Evolutionary conservation across 2,797 vertebrate genomes (phyloP).

Genomic region (Lagorchestes hirsutus): DNA sequence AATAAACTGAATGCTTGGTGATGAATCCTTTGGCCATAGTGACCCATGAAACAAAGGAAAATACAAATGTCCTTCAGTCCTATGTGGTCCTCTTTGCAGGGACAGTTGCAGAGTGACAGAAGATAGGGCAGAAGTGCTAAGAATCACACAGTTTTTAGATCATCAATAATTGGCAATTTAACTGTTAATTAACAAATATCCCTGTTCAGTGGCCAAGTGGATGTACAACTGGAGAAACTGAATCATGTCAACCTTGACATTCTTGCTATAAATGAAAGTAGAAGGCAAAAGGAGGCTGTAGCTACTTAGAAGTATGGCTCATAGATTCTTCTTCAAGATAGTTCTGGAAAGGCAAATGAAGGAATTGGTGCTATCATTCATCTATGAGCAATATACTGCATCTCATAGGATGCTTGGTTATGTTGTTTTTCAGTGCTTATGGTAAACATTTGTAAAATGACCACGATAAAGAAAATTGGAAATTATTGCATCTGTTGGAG

Average conservation of each 20-base stretch:
- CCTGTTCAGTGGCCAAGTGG: background rate
- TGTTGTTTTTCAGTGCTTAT: background rate
- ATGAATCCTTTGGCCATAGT: background rate
- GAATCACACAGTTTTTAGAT: background rate
- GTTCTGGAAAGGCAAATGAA: background rate
- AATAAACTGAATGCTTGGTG: background rate
- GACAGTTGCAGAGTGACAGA: background rate
- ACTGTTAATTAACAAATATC: background rate
- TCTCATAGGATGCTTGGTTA: background rate
- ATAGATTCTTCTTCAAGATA: background rate
- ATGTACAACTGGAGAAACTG: background rate
- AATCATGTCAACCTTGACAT: background rate
- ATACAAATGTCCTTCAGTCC: background rate
- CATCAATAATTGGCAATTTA: background rate
- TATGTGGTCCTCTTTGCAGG: background rate
- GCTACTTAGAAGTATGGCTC: background rate
- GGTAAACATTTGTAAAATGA: background rate
- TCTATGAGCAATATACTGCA: background rate
- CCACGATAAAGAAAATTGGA: background rate
- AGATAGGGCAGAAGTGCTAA: background rate
- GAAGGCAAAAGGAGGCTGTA: background rate
- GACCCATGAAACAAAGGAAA: background rate
- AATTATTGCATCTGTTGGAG: background rate
- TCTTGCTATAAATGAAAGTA: background rate
- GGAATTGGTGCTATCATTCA: background rate